phyloP scores from a whole-genome alignment of 1,140 invertebrate genomes.

The Eubasilissa regina region DNA sequence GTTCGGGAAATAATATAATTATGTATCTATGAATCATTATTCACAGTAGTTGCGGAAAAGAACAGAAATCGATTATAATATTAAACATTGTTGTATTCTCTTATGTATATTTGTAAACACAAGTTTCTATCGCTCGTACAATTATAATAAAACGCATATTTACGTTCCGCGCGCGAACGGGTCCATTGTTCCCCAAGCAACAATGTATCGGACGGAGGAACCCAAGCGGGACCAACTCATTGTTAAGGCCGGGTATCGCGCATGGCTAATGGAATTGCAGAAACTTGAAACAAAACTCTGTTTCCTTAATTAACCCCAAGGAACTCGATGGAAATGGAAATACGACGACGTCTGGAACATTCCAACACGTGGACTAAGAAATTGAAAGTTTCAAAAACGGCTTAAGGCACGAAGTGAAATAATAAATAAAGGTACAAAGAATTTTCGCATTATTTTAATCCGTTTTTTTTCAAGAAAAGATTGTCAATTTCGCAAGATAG shows the following conservation, averaged over 20 bases:
- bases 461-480: too few relatives aligned
- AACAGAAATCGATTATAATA: background rate
- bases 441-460: too few relatives aligned
- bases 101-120: background rate
- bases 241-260: background rate
- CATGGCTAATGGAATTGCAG: slow-evolving; percentile 7
- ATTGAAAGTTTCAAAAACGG: too few relatives aligned
- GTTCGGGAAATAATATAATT: too few relatives aligned
- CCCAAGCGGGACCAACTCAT: background rate
- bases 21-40: too few relatives aligned
- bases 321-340: background rate
- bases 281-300: slow-evolving; percentile 18
- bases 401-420: too few relatives aligned
- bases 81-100: background rate
- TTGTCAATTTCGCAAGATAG: too few relatives aligned
- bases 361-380: too few relatives aligned
- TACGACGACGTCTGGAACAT: too few relatives aligned
- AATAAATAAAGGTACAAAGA: too few relatives aligned
- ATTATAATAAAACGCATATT: background rate
- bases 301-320: slow-evolving; percentile 22
- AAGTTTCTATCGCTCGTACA: background rate
- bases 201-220: background rate
- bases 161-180: background rate
- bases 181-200: background rate
- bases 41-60: background rate